Conservation (phyloP, 2,113 vertebrate genomes). For the Galeopterus variegatus region DNA sequence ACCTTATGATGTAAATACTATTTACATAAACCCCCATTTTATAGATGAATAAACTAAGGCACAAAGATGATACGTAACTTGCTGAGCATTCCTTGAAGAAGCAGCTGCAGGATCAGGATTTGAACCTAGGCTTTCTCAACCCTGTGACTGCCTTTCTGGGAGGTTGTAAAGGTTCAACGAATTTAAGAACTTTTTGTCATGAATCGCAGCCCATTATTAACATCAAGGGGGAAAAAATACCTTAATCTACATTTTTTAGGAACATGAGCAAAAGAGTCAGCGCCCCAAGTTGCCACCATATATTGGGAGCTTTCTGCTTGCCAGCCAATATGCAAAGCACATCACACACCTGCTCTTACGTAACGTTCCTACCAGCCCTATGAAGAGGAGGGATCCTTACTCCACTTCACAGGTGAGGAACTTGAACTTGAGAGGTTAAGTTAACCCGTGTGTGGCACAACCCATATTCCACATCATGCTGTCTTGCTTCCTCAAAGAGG, state of each 20-base stretch:
- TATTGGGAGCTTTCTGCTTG: not conserved
- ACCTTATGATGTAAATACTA: not conserved
- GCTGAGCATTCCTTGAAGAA: not conserved
- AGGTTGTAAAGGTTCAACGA: not conserved
- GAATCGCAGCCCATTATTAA: not conserved
- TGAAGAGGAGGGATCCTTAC: too few relatives aligned
- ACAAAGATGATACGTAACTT: not conserved
- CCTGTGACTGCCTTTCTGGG: not conserved
- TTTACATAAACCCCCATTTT: not conserved
- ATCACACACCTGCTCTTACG: not conserved
- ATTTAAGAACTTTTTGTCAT: not conserved
- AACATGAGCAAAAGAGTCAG: not conserved
- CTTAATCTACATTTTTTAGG: not conserved
- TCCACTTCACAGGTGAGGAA: not conserved
- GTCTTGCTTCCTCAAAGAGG: not conserved
- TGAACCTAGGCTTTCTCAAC: not conserved
- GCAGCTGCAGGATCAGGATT: not conserved
- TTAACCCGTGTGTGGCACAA: accelerated
- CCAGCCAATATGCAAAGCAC: not conserved
- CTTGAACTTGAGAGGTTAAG: not conserved
- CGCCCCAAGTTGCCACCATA: not conserved
- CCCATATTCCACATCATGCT: not conserved
- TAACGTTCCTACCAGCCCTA: not conserved
- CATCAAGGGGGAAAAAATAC: not conserved
- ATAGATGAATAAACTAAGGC: not conserved